Evolutionary conservation across 1,140 invertebrate species (phyloP), one percentile per base, ranked within the genome.

Genomic region (Saccostrea glomerata): DNA sequence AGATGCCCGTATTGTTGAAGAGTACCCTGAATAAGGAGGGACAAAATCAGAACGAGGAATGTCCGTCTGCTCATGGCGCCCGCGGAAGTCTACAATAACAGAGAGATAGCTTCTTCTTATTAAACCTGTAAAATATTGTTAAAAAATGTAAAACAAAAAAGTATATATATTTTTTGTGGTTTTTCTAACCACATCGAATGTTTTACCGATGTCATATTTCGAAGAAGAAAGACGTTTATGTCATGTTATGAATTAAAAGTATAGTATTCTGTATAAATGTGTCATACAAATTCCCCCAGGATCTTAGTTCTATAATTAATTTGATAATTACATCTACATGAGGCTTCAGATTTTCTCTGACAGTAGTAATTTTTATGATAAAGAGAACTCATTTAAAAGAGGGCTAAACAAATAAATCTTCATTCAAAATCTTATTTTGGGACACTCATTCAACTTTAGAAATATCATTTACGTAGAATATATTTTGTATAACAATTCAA

Each of bases 31-130:
- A 77, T 25, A 9, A 77, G 70, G 70, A 77, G 23, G 70, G 70
- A 77, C 70, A 77, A 25, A 36, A 77, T 4, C 70, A 77, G 13
- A 7, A 77, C 70, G 7, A 77, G 30, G 2, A 36, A 25, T 30
- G 70, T 30, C 70, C 70, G 70, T 77, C 70, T 77, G 25, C 25
- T 77, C 70, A 77, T 77, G 70, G 23, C 25, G 70, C 70, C 70
- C 25, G 70, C 30, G 70, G 70, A 77, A 25, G 12, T 30, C 70
- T 77, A 36, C 15, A 36, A 30, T 36, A 12, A 77, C 20, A 66
- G 20, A 23, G 20, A 66, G 9, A 11, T n/a, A 66, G 20, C n/a
- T 23, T 66, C 60, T 20, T 7, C 20, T 66, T 66, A 66, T n/a
- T 66, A 66, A 66, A 23, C 20, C 20, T 66, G 60, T 66, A 20